Evolutionary conservation across 2,888 invertebrate species (phyloP).

Genomic region (Xanthia icteritia): DNA sequence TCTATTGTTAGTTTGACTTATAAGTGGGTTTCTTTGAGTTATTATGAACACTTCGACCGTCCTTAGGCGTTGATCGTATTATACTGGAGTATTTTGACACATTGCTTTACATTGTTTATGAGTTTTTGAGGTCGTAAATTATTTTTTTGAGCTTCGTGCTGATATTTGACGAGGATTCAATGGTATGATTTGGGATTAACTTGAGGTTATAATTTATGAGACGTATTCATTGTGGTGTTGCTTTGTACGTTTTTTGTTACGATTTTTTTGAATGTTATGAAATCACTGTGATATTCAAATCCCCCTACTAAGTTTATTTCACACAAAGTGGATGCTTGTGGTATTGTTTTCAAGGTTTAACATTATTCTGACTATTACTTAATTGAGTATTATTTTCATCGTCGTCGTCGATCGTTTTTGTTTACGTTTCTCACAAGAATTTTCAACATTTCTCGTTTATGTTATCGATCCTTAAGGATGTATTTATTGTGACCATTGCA

Average conservation of each 20-base stretch:
- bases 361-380: not conserved
- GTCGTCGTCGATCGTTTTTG: too few species aligned
- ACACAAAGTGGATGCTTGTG: not conserved
- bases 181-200: conserved; percentile 79
- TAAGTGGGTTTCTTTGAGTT: conserved; percentile 77
- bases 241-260: conserved; percentile 52
- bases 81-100: conserved; percentile 88
- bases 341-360: not conserved
- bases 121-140: conserved; percentile 85
- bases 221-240: conserved; percentile 67
- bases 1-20: conserved; percentile 77
- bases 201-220: conserved; percentile 85
- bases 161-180: conserved; percentile 83
- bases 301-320: not conserved
- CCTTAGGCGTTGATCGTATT: conserved; percentile 80
- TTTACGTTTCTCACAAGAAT: not conserved
- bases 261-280: conserved; percentile 27
- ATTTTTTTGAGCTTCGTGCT: conserved; percentile 74
- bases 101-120: conserved; percentile 86
- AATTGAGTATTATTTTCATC: conserved; percentile 6
- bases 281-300: not conserved
- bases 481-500: not conserved
- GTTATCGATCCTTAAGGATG: not conserved
- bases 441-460: not conserved
- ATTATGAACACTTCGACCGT: conserved; percentile 76